These are phyloP conservation scores for Pithys albifrons DNA, from an alignment of 2,113 vertebrate species.

Conservation along the genomic window DNA sequence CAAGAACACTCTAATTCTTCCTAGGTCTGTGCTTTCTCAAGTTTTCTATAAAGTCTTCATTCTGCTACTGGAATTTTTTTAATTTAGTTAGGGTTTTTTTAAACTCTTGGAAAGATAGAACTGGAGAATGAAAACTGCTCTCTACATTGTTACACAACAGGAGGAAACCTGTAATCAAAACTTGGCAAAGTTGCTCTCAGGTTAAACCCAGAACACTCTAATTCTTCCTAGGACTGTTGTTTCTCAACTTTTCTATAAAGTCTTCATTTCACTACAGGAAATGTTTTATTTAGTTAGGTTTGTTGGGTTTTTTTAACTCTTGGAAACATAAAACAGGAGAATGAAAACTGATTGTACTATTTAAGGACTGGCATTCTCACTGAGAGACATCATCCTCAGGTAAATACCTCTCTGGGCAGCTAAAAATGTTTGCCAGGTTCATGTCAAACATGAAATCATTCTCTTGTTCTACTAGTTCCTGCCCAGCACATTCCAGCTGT, in stretches of 20 bases:
- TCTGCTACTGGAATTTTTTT: too few relatives aligned
- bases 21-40: not conserved
- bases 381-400: not conserved
- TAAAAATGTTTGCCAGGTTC: not conserved
- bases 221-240: not conserved
- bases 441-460: not conserved
- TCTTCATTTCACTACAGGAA: not conserved
- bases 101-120: too few relatives aligned
- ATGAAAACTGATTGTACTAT: not conserved
- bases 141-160: not conserved
- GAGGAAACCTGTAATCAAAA: not conserved
- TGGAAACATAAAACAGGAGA: not conserved
- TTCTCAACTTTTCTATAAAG: not conserved
- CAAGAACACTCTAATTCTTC: accelerated
- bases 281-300: not conserved
- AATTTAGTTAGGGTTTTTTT: too few relatives aligned
- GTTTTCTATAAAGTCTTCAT: too few relatives aligned
- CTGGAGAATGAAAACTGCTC: not conserved
- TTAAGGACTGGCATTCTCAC: not conserved
- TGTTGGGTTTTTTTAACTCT: not conserved
- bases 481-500: not conserved
- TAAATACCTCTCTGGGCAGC: not conserved
- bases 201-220: accelerated
- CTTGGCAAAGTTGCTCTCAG: accelerated
- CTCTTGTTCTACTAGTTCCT: not conserved